Base-by-base conservation (phyloP, 2,797 vertebrate species). In the Crax fasciolata region DNA sequence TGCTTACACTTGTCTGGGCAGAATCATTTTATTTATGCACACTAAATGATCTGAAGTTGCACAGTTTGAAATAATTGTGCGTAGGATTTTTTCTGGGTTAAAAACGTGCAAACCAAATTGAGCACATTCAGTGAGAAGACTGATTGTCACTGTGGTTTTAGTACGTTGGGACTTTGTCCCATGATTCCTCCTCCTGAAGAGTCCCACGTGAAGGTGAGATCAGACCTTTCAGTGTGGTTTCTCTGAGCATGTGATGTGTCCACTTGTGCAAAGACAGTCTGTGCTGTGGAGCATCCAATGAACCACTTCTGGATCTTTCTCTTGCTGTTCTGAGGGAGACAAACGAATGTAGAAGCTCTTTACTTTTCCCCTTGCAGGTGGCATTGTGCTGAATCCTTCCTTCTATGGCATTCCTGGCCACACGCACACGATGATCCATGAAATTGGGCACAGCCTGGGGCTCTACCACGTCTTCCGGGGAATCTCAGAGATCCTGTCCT, bases 381-480 rank as follows among this genome's bases (percentile, higher is more conserved):
- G 99, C 68, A 99, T 99, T 48, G 99, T 99, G 91, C 97, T 99
- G 96, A 99, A 99, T 55, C 99, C 99, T 6, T 99, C 99, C 43
- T 99, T 99, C 97, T 99, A 99, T 0, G 99, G 99, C 7, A 99
- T 99, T 39, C 99, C 99, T 32, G 99, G 99, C 41, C 99, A 99
- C 96, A 99, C 99, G 0, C 99, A 99, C 97, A 99, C 99, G 9
- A 99, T 99, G 99, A 99, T 99, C 97, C 99, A 99, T 10, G 99
- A 99, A 94, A 99, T 99, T 0, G 99, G 99, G 55, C 99, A 99
- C 93, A 99, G 99, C 95, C 98, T 99, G 20, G 99, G 99, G 35
- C 98, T 99, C 86, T 99, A 99, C 89, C 99, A 99, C 4, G 99
- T 99, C 96, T 99, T 99, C 96, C 98, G 99, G 38, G 99, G 99